A percentile compares a stretch with the other conserved stretches of the same genome.
Conservation (phyloP, 2,113 vertebrate genomes). For the Mesoclemmys tuberculata region DNA sequence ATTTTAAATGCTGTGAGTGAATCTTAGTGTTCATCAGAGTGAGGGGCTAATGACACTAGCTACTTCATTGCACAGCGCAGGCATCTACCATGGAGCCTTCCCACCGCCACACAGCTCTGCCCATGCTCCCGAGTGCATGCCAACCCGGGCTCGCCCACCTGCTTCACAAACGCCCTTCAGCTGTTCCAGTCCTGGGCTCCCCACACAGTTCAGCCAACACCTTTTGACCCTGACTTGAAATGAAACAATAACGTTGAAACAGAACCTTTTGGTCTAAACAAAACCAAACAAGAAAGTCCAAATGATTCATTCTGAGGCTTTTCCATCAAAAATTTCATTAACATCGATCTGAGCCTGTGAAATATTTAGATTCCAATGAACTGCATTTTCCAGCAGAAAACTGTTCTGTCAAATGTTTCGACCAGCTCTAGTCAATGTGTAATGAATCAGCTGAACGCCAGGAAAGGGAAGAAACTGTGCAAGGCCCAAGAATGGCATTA, state of each 20-base stretch:
- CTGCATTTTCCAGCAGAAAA: slow-evolving; percentile 26
- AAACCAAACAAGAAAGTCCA: slow-evolving; percentile 56
- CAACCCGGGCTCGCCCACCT: not conserved
- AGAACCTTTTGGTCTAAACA: slow-evolving; percentile 20
- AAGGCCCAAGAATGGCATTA: not conserved
- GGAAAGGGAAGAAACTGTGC: not conserved
- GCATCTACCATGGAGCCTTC: not conserved
- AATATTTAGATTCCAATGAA: slow-evolving; percentile 51
- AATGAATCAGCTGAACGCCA: not conserved
- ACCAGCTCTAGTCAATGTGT: not conserved
- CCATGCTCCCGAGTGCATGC: not conserved
- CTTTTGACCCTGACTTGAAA: not conserved
- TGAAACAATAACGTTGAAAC: not conserved
- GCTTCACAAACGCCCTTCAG: not conserved
- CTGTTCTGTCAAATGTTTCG: not conserved
- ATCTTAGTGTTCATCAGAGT: not conserved
- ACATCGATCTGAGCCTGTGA: not conserved
- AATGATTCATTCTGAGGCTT: slow-evolving; percentile 59
- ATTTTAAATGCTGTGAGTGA: not conserved
- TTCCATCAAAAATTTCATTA: slow-evolving; percentile 60
- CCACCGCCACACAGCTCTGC: not conserved
- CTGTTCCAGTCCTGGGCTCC: not conserved
- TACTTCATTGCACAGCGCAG: not conserved
- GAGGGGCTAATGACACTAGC: not conserved
- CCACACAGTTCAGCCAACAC: not conserved